Evolutionary conservation across 2,113 vertebrate species (phyloP).

Genomic region (Cheilinus undulatus): DNA sequence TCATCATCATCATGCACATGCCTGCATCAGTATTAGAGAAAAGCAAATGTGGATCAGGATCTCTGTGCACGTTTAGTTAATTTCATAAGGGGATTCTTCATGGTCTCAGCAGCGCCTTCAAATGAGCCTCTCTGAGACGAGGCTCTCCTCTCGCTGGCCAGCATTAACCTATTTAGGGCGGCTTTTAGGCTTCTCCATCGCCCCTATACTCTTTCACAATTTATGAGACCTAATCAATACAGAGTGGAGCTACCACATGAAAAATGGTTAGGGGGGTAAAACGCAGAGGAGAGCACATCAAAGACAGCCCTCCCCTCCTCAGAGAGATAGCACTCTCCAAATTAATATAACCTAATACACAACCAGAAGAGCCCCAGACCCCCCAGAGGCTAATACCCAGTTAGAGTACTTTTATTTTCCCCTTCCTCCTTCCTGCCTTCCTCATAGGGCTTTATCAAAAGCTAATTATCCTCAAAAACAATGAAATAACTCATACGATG

Average conservation of each 20-base stretch:
- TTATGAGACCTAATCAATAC: slow-evolving; percentile 83
- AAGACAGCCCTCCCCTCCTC: slow-evolving; percentile 55
- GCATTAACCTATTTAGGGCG: slow-evolving; percentile 81
- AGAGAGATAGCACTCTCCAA: slow-evolving; percentile 72
- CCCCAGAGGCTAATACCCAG: slow-evolving; percentile 54
- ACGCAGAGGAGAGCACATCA: slow-evolving; percentile 64
- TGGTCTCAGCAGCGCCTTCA: slow-evolving; percentile 59
- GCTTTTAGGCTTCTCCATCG: slow-evolving; percentile 77
- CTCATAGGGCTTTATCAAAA: slow-evolving; percentile 66
- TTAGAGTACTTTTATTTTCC: slow-evolving; percentile 63
- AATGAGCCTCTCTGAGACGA: slow-evolving; percentile 49
- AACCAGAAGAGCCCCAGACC: slow-evolving; percentile 62
- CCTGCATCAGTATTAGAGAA: slow-evolving; percentile 46
- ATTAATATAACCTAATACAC: slow-evolving; percentile 74
- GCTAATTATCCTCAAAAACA: slow-evolving; percentile 75
- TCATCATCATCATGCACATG: slow-evolving; percentile 3
- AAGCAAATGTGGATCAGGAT: slow-evolving; percentile 48
- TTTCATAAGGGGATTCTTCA: slow-evolving; percentile 72
- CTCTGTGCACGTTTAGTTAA: slow-evolving; percentile 60
- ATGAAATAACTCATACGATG: slow-evolving; percentile 65
- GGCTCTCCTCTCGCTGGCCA: slow-evolving; percentile 44
- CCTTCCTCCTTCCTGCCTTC: slow-evolving; percentile 48
- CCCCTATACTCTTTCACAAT: slow-evolving; percentile 78
- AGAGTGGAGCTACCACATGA: slow-evolving; percentile 75
- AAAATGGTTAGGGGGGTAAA: slow-evolving; percentile 64